phyloP scores from a whole-genome alignment of 2,113 vertebrate species.

The Seriola quinqueradiata region DNA sequence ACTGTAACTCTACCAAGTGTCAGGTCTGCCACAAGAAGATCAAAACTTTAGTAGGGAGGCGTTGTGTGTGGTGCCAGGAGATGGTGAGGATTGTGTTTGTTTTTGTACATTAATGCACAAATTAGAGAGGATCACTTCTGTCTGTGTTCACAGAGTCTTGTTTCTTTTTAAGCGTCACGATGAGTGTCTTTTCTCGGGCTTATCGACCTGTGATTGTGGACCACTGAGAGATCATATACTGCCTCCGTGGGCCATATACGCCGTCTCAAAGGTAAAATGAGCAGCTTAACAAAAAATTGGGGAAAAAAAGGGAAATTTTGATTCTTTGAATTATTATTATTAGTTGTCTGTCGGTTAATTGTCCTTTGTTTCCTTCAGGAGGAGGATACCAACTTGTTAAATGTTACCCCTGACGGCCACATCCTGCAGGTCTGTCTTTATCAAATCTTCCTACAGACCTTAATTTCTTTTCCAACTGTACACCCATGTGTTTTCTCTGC shows the following conservation, averaged over 20 bases:
- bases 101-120: not conserved
- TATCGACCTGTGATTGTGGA: constrained; percentile 88
- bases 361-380: constrained; percentile 58
- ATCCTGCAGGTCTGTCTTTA: constrained; percentile 87
- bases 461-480: constrained; percentile 2
- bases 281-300: not conserved
- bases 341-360: not conserved
- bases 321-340: not conserved
- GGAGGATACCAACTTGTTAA: constrained; percentile 82
- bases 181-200: constrained; percentile 84
- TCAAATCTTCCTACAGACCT: constrained; percentile 18
- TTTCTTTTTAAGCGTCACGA: constrained; percentile 87
- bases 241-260: constrained; percentile 91
- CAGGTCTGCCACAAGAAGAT: constrained; percentile 92
- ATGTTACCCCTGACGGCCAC: constrained; percentile 86
- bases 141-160: not conserved
- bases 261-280: constrained; percentile 87
- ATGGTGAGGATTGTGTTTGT: constrained; percentile 79
- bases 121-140: not conserved
- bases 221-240: constrained; percentile 90
- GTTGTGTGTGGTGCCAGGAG: constrained; percentile 92
- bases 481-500: constrained; percentile 24
- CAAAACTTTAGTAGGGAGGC: constrained; percentile 87
- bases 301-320: not conserved
- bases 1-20: constrained; percentile 88